Percentiles rank a stretch among this genome's conserved stretches.
Evolutionary conservation across 1,140 invertebrate species (phyloP).

Genomic region (Neuroterus valhalla): DNA sequence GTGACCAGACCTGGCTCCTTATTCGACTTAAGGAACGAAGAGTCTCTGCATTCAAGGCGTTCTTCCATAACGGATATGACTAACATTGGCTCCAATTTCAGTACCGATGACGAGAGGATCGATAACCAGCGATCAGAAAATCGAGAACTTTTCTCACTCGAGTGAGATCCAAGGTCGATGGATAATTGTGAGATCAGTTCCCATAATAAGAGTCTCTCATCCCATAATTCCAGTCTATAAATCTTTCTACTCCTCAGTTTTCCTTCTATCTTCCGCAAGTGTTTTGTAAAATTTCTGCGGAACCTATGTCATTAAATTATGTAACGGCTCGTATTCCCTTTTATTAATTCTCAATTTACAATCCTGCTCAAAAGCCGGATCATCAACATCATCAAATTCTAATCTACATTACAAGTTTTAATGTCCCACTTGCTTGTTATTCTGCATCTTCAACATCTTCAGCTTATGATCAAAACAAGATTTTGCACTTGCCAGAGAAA

Average conservation of each 20-base stretch:
- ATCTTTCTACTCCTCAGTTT: too few relatives aligned
- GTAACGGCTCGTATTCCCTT: slow-evolving; percentile 1
- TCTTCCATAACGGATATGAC: slow-evolving; percentile 18
- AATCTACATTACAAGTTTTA: slow-evolving; percentile 6
- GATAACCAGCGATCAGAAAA: background rate
- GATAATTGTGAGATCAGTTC: background rate
- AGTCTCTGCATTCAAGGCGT: background rate
- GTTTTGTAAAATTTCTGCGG: too few relatives aligned
- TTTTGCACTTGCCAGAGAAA: slow-evolving; percentile 8
- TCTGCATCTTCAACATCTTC: slow-evolving; percentile 25
- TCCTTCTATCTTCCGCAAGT: too few relatives aligned
- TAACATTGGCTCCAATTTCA: slow-evolving; percentile 11
- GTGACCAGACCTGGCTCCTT: slow-evolving; percentile 61
- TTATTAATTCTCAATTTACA: slow-evolving; percentile 22
- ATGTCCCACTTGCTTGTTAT: background rate
- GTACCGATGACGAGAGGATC: background rate
- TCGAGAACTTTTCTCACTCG: slow-evolving; percentile 9
- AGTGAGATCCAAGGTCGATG: background rate
- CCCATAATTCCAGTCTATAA: background rate
- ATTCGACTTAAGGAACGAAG: slow-evolving; percentile 29
- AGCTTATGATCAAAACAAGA: slow-evolving; percentile 22
- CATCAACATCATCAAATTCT: slow-evolving; percentile 11
- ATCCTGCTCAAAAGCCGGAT: slow-evolving; percentile 17
- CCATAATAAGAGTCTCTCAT: background rate
- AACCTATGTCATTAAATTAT: too few relatives aligned